Evolutionary conservation across 2,888 invertebrate genomes (phyloP).

Genomic region (Druceiella hillmani): DNA sequence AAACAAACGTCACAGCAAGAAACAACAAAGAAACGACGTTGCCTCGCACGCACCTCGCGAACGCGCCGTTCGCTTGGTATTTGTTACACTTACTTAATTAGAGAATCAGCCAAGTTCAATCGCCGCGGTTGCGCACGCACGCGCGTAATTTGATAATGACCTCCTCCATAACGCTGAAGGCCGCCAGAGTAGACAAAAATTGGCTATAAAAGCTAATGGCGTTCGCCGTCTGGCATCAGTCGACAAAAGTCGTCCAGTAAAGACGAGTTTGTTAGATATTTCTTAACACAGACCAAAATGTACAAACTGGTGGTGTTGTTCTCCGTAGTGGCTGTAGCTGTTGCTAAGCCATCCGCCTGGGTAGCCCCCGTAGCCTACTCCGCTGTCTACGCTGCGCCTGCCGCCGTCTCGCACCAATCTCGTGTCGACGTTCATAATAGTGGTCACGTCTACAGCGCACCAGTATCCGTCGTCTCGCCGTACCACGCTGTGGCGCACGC

Average conservation of each 20-base stretch:
- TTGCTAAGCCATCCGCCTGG: conserved; percentile 20
- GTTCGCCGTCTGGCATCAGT: neutral
- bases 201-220: no score
- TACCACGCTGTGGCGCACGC: conserved; percentile 1
- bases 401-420: conserved; percentile 38
- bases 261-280: neutral
- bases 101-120: no score
- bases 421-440: conserved; percentile 35
- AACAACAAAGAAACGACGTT: no score
- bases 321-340: neutral
- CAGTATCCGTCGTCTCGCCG: conserved; percentile 22
- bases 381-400: conserved; percentile 27
- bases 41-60: no score
- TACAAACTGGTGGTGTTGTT: conserved; percentile 3
- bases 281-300: conserved; percentile 2
- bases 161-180: no score
- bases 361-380: conserved; percentile 18
- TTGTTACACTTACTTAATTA: no score
- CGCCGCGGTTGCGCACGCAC: no score
- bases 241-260: neutral
- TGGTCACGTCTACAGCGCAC: conserved; percentile 35
- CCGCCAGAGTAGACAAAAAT: no score
- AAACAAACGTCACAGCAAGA: no score
- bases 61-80: no score
- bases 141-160: no score